Percentiles rank a stretch among this genome's conserved stretches.
phyloP scores from a whole-genome alignment of 2,113 vertebrate genomes.

The Oncorhynchus nerka region DNA sequence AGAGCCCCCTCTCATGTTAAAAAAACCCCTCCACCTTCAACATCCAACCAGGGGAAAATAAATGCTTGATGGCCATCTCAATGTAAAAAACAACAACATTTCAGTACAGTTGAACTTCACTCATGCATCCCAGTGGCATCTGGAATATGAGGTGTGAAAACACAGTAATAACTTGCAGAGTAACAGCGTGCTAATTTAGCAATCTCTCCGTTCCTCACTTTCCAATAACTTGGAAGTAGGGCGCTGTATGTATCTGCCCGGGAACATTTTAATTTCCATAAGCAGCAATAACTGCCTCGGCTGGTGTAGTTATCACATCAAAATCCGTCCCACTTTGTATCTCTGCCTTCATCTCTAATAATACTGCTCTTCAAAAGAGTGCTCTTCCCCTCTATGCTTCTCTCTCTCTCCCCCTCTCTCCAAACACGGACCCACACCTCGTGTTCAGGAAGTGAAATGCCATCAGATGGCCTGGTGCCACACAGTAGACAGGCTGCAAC shows the following conservation, averaged over 20 bases:
- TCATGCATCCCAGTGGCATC: slow-evolving; percentile 6
- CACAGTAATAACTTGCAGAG: slow-evolving; percentile 17
- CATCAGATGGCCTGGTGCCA: background rate
- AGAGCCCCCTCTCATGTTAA: slow-evolving; percentile 22
- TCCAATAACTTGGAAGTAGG: slow-evolving; percentile 39
- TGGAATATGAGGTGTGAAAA: slow-evolving; percentile 10
- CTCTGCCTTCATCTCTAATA: slow-evolving; percentile 49
- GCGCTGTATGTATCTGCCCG: slow-evolving; percentile 38
- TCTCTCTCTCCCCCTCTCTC: background rate
- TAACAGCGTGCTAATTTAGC: slow-evolving; percentile 32
- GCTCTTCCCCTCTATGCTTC: background rate
- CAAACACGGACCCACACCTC: background rate
- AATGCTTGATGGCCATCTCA: background rate
- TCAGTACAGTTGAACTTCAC: background rate
- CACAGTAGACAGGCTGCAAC: background rate
- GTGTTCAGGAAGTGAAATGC: background rate
- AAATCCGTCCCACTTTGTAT: slow-evolving; percentile 12
- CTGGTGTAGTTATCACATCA: slow-evolving; percentile 42
- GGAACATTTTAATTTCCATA: slow-evolving; percentile 54
- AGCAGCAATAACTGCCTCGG: slow-evolving; percentile 48
- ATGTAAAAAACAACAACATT: background rate
- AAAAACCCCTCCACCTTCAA: too few relatives aligned
- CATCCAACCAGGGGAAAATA: too few relatives aligned
- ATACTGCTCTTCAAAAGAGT: slow-evolving; percentile 41
- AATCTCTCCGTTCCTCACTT: slow-evolving; percentile 28